A percentile compares a stretch with the other conserved stretches of the same genome.
Conservation (phyloP, 2,888 invertebrate genomes). For the Polylopha cassiicola region DNA sequence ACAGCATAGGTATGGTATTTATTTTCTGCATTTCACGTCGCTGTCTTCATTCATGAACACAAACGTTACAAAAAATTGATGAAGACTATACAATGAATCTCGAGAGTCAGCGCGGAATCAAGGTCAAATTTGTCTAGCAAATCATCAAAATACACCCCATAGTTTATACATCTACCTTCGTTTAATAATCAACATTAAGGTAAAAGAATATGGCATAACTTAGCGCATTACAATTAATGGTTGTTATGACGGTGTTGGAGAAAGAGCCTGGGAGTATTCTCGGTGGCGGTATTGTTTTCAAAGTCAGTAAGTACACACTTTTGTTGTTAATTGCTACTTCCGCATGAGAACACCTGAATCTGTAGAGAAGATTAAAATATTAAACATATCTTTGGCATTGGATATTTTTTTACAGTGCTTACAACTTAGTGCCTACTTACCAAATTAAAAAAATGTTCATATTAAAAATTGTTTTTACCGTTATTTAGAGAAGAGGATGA, state of each 20-base stretch:
- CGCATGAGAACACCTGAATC: constrained; percentile 45
- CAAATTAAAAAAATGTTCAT: too few species aligned
- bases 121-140: constrained; percentile 68
- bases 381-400: constrained; percentile 19
- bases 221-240: constrained; percentile 15
- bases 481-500: too few species aligned
- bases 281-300: constrained; percentile 64
- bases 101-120: constrained; percentile 61
- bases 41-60: constrained; percentile 25
- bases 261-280: constrained; percentile 66
- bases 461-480: too few species aligned
- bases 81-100: constrained; percentile 56
- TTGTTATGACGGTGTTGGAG: constrained; percentile 37
- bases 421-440: too few species aligned
- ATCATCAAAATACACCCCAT: constrained; percentile 52
- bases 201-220: constrained; percentile 19
- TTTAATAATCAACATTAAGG: constrained; percentile 27
- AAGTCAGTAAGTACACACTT: constrained; percentile 52
- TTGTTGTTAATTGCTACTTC: constrained; percentile 69
- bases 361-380: constrained; percentile 34
- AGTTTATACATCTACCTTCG: constrained; percentile 25
- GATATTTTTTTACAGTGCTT: constrained; percentile 5
- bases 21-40: constrained; percentile 14
- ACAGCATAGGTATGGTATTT: too few species aligned
- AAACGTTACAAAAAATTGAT: constrained; percentile 62